Base-by-base conservation (phyloP, 1,140 invertebrate genomes). In the Aricia agestis region DNA sequence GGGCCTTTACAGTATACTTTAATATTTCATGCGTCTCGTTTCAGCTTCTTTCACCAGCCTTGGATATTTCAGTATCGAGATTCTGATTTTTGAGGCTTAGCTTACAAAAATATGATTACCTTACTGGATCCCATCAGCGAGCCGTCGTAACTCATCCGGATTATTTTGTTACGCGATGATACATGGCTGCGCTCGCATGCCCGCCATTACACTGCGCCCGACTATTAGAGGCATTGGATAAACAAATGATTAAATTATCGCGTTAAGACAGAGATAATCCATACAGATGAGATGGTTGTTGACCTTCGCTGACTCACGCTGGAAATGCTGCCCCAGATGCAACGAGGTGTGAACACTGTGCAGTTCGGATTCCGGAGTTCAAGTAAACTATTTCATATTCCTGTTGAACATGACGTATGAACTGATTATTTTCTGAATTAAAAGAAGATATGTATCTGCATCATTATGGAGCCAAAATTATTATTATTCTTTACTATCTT, bases 211-310 rank as follows among this genome's bases (percentile, higher is more conserved):
- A 82, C 81, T 81, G 80, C 83, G 80, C 81, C 74, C 75, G 82
- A 82, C 85, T 86, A 87, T 90, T 86, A 90, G 83, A 85, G 79
- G 84, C 84, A 81, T 88, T 86, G 82, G 81, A 86, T 90, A 90
- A 87, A 90, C 87, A 90, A 85, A 84, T 82, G 86, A 87, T 90
- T 90, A 90, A 87, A 85, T 87, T 87, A 87, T 85, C 86, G 85
- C 80, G 82, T 86, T 89, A 87, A 87, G 85, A 85, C 82, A 74
- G 84, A 87, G 84, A 87, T 89, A 86, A 89, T 89, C 87, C 87
- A 84, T 84, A 83, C 87, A 87, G 87, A 87, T 87, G 86, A 89
- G 83, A 74, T 89, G 87, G 87, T 87, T 87, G 85, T 89, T 86
- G 84, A 89, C 87, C 87, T 89, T 85, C 80, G 82, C 76, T 86